phyloP scores from a whole-genome alignment of 2,797 vertebrate genomes.

The Vipera latastei region DNA sequence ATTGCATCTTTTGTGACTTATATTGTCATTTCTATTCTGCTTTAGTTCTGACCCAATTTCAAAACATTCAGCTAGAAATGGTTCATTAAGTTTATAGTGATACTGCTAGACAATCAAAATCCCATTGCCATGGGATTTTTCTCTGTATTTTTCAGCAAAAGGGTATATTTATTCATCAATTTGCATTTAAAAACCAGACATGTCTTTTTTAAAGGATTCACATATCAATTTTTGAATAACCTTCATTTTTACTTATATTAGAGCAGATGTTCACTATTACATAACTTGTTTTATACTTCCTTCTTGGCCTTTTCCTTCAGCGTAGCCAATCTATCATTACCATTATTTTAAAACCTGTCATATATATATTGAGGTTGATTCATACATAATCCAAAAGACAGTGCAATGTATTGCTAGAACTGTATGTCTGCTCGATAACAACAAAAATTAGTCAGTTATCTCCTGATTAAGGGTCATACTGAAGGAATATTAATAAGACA shows the following conservation, averaged over 20 bases:
- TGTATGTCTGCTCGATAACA: not conserved
- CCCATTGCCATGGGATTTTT: slow-evolving; percentile 17
- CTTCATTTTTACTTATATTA: slow-evolving; percentile 25
- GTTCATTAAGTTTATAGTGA: slow-evolving; percentile 39
- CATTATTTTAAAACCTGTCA: not conserved
- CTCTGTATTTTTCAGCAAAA: slow-evolving; percentile 8
- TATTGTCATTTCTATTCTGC: slow-evolving; percentile 17
- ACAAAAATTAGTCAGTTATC: not conserved
- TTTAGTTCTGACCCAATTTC: slow-evolving; percentile 46
- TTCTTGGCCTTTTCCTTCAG: not conserved
- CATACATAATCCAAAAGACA: not conserved
- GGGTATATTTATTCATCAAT: slow-evolving; percentile 9
- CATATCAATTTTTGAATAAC: slow-evolving; percentile 12
- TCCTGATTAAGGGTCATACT: not conserved
- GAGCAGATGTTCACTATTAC: slow-evolving; percentile 11
- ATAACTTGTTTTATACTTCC: not conserved
- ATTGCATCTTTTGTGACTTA: not conserved
- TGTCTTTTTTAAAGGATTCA: not conserved
- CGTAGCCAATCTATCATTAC: not conserved
- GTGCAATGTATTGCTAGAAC: not conserved
- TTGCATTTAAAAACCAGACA: slow-evolving; percentile 8
- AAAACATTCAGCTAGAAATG: slow-evolving; percentile 34
- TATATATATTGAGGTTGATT: not conserved
- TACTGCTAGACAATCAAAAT: slow-evolving; percentile 24
- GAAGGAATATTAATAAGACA: not conserved